Evolutionary conservation across 2,113 vertebrate species (phyloP), one percentile per base, ranked within the genome.

Genomic region (Australoheros scitulus): DNA sequence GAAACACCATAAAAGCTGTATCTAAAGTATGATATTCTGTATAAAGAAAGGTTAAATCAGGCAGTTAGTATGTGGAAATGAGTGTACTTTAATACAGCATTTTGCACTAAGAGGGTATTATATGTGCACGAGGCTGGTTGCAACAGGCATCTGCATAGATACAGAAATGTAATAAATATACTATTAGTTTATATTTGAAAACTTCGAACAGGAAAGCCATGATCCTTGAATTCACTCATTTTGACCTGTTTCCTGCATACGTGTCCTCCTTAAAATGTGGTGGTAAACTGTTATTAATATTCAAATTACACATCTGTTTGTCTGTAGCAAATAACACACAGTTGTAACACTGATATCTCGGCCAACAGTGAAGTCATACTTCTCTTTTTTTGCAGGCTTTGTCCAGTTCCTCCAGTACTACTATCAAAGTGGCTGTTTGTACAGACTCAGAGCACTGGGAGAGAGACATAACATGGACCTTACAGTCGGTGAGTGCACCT

Each of bases 381-480:
- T 7, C 52, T 56, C 17, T 86, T 26, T 83, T 11, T 11, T 86
- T 15, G 61, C 92, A 99, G 98, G 97, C 80, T 98, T 99, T 3
- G 97, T 99, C 68, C 98, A 99, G 96, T 99, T 99, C 65, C 96
- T 99, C 0, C 98, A 99, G 94, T 99, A 99, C 85, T 99, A 99
- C 87, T 99, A 99, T 76, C 98, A 99, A 94, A 99, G 98, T 0
- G 98, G 98, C 64, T 98, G 97, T 72, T 89, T 99, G 83, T 99
- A 99, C 92, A 93, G 98, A 88, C 96, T 99, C 41, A 89, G 97
- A 43, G 97, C 98, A 0, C 93, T 99, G 88, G 98, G 98, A 0
- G 97, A 99, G 78, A 94, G 97, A 89, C 98, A 99, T 92, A 99
- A 95, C 92, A 99, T 99, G 98, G 98, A 99, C 20, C 95, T 99